Evolutionary conservation across 1,140 invertebrate genomes (phyloP).

Genomic region (Ceratina japonica): DNA sequence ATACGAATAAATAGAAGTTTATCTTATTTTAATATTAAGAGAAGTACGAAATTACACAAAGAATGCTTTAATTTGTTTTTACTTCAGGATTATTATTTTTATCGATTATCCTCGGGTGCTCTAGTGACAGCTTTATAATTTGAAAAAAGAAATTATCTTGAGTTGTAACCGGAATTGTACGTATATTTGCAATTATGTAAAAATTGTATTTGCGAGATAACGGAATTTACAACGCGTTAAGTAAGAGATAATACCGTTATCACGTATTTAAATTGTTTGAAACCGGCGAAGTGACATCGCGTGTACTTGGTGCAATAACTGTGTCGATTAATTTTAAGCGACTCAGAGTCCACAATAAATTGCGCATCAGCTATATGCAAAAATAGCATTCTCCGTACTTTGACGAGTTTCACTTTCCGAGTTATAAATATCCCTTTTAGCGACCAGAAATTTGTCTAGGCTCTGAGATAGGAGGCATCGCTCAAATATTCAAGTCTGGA

Average conservation of each 20-base stretch:
- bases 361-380: neutral
- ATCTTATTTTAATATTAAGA: slow-evolving; percentile 27
- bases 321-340: neutral
- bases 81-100: too few relatives aligned
- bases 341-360: slow-evolving; percentile 5
- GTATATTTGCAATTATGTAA: too few relatives aligned
- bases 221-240: neutral
- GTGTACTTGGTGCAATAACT: slow-evolving; percentile 10
- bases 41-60: too few relatives aligned
- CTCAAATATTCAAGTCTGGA: neutral
- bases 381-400: neutral
- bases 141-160: too few relatives aligned
- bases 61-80: too few relatives aligned
- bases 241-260: neutral
- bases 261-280: neutral
- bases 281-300: neutral
- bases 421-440: neutral
- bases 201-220: too few relatives aligned
- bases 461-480: neutral
- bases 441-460: neutral
- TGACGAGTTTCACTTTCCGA: neutral
- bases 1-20: slow-evolving; percentile 29
- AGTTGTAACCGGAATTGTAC: too few relatives aligned
- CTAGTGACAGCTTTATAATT: too few relatives aligned
- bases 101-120: too few relatives aligned